Base-by-base conservation (phyloP, 2,888 invertebrate genomes). In the Meloe dianella region DNA sequence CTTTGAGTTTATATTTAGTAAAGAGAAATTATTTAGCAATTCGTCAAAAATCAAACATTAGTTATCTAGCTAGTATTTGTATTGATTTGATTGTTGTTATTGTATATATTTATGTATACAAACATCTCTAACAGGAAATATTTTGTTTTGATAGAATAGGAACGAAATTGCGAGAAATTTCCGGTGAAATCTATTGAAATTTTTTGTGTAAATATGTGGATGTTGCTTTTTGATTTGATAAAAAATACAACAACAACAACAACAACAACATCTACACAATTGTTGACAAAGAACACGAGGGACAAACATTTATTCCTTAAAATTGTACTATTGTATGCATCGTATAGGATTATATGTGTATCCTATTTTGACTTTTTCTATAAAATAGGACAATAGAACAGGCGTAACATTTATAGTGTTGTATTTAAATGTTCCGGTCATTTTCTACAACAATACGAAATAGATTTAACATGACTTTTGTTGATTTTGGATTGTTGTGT, bases 211-310 rank as follows among this genome's bases (percentile, higher is more conserved):
- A 54, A 54, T 22, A 54, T 12, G 7, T 20, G 10, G 51, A 24
- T 54, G 54, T 54, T 24, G 54, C 24, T 24, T 22, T 51, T 24
- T 22, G 24, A 24, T 54, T 54, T 54, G 60, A 41, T 41, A 17
- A 35, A 24, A 71, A 69, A 41, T 17, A 41, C n/a, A 70, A 51
- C 22, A 22, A 51, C 47, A 47, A 47, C 22, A 47, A 47, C 20
- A 51, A 51, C 22, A 22, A 24, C 20, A 20, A 47, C 41, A 47
- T 20, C 71, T 70, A 71, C 71, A 72, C 66, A 63, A 65, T 66
- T 66, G 67, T 68, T 64, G 65, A 74, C 69, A 74, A 73, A 70
- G 67, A 70, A 74, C 75, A 74, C 74, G 74, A 74, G 75, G 74
- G 72, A 73, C 76, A 76, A 74, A 76, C 73, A 74, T 70, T n/a